phyloP scores from a whole-genome alignment of 2,888 invertebrate genomes.

The Drosophila flavopinicola region DNA sequence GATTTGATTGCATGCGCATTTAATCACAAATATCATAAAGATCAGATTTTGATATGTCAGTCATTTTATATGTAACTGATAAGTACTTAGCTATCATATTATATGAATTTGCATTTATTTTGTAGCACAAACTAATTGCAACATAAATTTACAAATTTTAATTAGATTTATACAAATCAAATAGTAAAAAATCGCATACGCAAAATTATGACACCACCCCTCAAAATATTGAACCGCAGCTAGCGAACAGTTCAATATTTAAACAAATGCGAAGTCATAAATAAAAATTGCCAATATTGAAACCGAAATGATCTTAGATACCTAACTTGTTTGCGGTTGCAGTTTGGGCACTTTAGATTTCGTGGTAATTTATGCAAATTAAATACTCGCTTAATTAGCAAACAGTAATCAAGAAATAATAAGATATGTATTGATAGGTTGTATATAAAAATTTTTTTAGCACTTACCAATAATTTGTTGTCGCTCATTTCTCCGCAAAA shows the following conservation, averaged over 20 bases:
- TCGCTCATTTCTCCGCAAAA: constrained; percentile 82
- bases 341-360: constrained; percentile 9
- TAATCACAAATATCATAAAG: constrained; percentile 23
- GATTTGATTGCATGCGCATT: constrained; percentile 18
- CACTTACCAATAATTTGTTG: constrained; percentile 81
- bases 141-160: not conserved
- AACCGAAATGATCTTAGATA: not conserved
- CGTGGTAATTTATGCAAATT: constrained; percentile 27
- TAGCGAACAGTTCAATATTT: constrained; percentile 47
- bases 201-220: not conserved
- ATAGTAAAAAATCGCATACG: not conserved
- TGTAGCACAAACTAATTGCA: not conserved
- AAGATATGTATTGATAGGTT: not conserved
- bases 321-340: constrained; percentile 53
- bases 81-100: not conserved
- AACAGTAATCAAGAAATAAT: not conserved
- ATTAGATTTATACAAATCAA: too few species aligned
- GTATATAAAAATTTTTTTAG: not conserved
- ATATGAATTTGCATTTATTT: not conserved
- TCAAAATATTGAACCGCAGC: constrained; percentile 38
- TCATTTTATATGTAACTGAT: constrained; percentile 5
- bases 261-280: constrained; percentile 40
- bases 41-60: constrained; percentile 11
- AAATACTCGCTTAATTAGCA: constrained; percentile 2
- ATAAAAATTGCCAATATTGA: constrained; percentile 34